Conservation (phyloP, 2,113 vertebrate species). For the Pluvianellus socialis region DNA sequence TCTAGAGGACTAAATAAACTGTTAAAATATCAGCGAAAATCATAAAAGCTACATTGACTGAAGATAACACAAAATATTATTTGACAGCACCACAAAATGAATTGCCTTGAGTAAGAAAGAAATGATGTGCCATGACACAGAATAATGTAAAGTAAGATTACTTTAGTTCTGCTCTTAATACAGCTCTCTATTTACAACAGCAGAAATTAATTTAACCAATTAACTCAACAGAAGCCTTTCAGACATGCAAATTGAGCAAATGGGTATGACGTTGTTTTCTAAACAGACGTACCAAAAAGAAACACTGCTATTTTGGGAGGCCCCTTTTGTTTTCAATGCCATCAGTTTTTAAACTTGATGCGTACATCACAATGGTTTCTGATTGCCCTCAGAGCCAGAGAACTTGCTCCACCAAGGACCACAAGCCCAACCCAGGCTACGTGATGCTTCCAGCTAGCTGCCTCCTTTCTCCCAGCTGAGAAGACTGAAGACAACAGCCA, state of each 20-base stretch:
- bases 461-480: neutral
- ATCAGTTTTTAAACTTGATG: neutral
- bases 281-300: neutral
- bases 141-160: conserved; percentile 27
- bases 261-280: neutral
- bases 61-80: neutral
- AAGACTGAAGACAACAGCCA: neutral
- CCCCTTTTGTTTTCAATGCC: neutral
- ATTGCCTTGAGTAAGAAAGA: conserved; percentile 36
- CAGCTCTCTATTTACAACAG: neutral
- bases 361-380: rapidly evolving
- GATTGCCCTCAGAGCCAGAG: neutral
- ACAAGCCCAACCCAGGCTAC: neutral
- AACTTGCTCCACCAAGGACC: neutral
- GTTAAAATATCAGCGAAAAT: neutral
- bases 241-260: too few species aligned
- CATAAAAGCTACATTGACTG: neutral
- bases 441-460: neutral
- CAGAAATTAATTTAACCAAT: neutral
- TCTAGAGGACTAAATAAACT: conserved; percentile 20
- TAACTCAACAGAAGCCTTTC: too few species aligned
- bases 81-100: conserved; percentile 37
- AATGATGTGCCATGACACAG: neutral
- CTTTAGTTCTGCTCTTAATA: conserved; percentile 4
- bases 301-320: neutral